Percentiles rank a stretch among this genome's conserved stretches.
Evolutionary conservation across 2,888 invertebrate genomes (phyloP).

Genomic region (Campoplex nolae): DNA sequence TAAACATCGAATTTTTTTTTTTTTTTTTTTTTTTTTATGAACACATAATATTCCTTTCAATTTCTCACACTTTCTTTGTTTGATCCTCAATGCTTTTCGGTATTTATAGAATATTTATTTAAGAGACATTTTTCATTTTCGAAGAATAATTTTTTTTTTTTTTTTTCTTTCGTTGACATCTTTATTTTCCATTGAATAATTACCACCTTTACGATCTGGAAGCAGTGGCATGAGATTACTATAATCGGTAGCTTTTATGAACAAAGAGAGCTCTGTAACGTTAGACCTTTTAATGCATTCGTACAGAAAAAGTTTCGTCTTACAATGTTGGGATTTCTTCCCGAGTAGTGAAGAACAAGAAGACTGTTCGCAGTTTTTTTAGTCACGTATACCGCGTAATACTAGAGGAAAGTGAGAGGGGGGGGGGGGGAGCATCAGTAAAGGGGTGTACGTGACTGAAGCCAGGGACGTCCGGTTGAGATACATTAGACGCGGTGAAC

Average conservation of each 20-base stretch:
- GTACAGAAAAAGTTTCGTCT: conserved; percentile 11
- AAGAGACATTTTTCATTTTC: too few species aligned
- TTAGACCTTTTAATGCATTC: conserved; percentile 15
- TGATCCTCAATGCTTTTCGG: too few species aligned
- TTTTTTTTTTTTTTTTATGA: background rate
- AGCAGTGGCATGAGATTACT: conserved; percentile 43
- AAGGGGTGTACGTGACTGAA: conserved; percentile 65
- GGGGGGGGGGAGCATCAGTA: background rate
- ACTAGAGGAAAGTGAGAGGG: background rate
- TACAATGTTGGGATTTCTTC: conserved; percentile 18
- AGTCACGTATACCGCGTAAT: conserved; percentile 25
- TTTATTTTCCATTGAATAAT: background rate
- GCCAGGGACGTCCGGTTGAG: conserved; percentile 57
- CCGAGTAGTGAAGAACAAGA: conserved; percentile 2
- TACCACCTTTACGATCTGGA: background rate
- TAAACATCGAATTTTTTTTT: background rate
- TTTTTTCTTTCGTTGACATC: background rate
- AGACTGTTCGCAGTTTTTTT: conserved; percentile 38
- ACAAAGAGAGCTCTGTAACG: conserved; percentile 36
- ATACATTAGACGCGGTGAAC: conserved; percentile 1
- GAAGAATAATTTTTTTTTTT: background rate
- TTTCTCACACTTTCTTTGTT: too few species aligned
- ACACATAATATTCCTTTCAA: too few species aligned
- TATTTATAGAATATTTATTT: too few species aligned
- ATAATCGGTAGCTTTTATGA: conserved; percentile 37